Conservation (phyloP, 35 echinoderm and acorn worm species). For the Lytechinus pictus region DNA sequence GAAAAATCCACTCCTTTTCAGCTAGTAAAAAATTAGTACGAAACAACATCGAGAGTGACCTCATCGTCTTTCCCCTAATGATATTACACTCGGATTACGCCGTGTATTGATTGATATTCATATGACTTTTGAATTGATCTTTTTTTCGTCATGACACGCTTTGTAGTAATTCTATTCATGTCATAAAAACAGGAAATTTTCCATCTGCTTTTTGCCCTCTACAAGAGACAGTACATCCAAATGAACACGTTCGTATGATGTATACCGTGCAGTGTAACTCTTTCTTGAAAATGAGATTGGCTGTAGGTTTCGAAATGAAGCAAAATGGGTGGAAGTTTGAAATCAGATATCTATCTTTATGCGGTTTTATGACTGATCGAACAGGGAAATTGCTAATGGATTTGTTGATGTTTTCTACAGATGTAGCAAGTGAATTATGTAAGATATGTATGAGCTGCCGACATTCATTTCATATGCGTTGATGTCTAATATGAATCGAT, state of each 20-base stretch:
- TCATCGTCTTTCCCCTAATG: not conserved
- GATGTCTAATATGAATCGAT: not conserved
- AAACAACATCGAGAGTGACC: not conserved
- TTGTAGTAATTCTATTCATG: not conserved
- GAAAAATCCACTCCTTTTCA: not conserved
- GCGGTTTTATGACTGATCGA: not conserved
- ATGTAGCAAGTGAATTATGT: not conserved
- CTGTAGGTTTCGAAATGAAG: not conserved
- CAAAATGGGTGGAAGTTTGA: not conserved
- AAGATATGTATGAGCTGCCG: not conserved
- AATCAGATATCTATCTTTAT: not conserved
- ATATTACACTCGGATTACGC: not conserved
- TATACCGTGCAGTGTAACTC: not conserved
- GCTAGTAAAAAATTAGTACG: too few species aligned
- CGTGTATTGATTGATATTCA: not conserved
- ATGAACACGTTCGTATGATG: not conserved
- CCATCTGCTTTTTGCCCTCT: not conserved
- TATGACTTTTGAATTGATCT: not conserved
- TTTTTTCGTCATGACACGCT: not conserved
- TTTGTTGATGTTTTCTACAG: not conserved
- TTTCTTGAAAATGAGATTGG: not conserved
- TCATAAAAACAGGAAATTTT: not conserved
- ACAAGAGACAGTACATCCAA: not conserved
- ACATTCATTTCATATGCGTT: not conserved
- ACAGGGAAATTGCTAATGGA: not conserved